Base-by-base conservation (phyloP, 2,113 vertebrate species). In the Melanostigma gelatinosum region DNA sequence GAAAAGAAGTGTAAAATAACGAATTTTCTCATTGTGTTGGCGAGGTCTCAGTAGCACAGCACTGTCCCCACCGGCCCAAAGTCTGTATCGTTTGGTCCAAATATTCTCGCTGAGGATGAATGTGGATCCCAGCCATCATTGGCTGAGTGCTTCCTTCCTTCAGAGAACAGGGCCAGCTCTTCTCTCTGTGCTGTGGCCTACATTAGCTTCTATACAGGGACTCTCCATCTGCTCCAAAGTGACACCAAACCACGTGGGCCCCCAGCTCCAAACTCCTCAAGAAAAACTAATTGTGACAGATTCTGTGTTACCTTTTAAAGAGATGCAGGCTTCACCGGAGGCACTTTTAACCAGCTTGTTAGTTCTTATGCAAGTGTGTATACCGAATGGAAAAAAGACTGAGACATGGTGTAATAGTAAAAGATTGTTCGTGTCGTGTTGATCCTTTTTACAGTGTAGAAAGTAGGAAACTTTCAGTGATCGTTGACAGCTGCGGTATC, bases 131-230 rank as follows among this genome's bases (percentile, higher is more conserved):
- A 52, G 67, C 46, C 29, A 70, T 57, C 46, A 1, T 27, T 70
- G 55, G 61, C 79, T 20, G 76, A 64, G 52, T 62, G 52, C 1
- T 24, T 52, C 60, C 80, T 79, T 87, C 52, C 60, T 24, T 79
- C 73, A 20, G 60, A 84, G 86, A 91, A 83, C 20, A 46, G 58
- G 89, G 90, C 64, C 86, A 87, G 88, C 83, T 76, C 83, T 83
- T 68, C 83, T 87, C 70, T 80, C 83, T 82, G 86, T 72, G 89
- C 85, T 34, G 72, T 83, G 92, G 67, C 89, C 92, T 79, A 89
- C 75, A 90, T 90, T 76, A 66, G 65, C 83, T 74, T 77, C 87
- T 86, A 62, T 73, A 82, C 87, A 70, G 75, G 46, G 87, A 83
- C 79, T 80, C 79, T 80, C 70, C 69, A 81, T 89, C 84, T 87